Evolutionary conservation across 2,797 vertebrate species (phyloP).

Genomic region (Peromyscus melanophrys): DNA sequence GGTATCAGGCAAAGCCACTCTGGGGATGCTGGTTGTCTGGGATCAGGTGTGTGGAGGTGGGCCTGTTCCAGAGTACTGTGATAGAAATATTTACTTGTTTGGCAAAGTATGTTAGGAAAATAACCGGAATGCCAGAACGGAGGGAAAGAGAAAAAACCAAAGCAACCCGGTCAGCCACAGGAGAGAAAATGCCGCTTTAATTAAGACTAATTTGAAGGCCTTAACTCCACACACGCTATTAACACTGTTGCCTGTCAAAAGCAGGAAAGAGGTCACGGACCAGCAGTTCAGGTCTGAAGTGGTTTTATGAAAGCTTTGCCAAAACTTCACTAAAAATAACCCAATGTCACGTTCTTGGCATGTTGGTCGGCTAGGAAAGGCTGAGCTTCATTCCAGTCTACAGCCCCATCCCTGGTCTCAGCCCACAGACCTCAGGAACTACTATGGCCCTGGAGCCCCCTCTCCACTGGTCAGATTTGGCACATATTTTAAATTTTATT

Average conservation of each 20-base stretch:
- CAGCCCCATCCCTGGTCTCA: neutral
- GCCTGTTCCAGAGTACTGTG: neutral
- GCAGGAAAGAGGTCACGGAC: slow-evolving; percentile 80
- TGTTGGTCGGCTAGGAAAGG: slow-evolving; percentile 70
- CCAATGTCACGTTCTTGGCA: slow-evolving; percentile 64
- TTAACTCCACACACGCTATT: slow-evolving; percentile 84
- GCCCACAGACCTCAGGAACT: neutral
- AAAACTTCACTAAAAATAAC: slow-evolving; percentile 81
- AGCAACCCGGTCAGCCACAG: neutral
- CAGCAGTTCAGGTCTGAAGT: slow-evolving; percentile 79
- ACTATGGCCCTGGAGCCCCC: neutral
- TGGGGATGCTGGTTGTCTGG: neutral
- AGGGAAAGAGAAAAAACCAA: neutral
- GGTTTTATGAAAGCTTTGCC: slow-evolving; percentile 79
- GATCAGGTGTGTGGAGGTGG: neutral
- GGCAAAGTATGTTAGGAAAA: slow-evolving; percentile 54
- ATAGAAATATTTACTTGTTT: neutral
- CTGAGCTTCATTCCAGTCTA: neutral
- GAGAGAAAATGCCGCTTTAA: slow-evolving; percentile 82
- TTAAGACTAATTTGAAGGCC: slow-evolving; percentile 88
- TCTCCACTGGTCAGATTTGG: slow-evolving; percentile 79
- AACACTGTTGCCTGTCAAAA: slow-evolving; percentile 85
- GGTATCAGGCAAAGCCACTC: neutral
- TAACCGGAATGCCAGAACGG: neutral
- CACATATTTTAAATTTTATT: slow-evolving; percentile 78